phyloP scores from a whole-genome alignment of 2,797 vertebrate genomes.

The Rhinogobio ventralis region DNA sequence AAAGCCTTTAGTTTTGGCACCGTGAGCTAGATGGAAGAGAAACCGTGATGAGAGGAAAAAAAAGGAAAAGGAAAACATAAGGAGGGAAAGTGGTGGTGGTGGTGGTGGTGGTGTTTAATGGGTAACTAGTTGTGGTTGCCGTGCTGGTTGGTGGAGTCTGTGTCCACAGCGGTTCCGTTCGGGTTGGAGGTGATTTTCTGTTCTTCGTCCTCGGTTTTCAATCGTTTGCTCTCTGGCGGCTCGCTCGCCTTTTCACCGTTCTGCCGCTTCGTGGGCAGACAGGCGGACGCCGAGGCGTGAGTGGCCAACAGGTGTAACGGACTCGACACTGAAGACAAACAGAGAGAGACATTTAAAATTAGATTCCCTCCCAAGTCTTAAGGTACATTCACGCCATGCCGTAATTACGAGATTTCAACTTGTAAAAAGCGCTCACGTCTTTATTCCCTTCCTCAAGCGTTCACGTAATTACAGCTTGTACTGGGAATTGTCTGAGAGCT shows the following conservation, averaged over 20 bases:
- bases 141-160: slow-evolving; percentile 80
- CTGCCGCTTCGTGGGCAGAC: slow-evolving; percentile 92
- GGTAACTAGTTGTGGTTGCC: slow-evolving; percentile 75
- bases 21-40: slow-evolving; percentile 57
- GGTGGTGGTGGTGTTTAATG: slow-evolving; percentile 39
- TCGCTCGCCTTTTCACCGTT: slow-evolving; percentile 82
- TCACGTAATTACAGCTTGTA: no score
- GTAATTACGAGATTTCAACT: no score
- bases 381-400: neutral
- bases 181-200: neutral
- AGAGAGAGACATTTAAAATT: neutral
- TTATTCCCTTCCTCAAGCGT: no score
- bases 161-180: slow-evolving; percentile 76
- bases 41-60: slow-evolving; percentile 36
- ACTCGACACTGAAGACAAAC: slow-evolving; percentile 80
- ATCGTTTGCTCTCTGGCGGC: slow-evolving; percentile 86
- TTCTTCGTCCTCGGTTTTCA: slow-evolving; percentile 80
- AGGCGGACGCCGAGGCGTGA: slow-evolving; percentile 91
- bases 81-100: slow-evolving; percentile 24
- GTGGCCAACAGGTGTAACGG: slow-evolving; percentile 92
- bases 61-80: slow-evolving; percentile 5
- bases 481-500: no score
- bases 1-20: slow-evolving; percentile 85
- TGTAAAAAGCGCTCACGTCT: no score
- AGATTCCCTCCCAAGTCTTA: neutral